Conservation (phyloP, 1,140 invertebrate species). For the Riptortus pedestris region DNA sequence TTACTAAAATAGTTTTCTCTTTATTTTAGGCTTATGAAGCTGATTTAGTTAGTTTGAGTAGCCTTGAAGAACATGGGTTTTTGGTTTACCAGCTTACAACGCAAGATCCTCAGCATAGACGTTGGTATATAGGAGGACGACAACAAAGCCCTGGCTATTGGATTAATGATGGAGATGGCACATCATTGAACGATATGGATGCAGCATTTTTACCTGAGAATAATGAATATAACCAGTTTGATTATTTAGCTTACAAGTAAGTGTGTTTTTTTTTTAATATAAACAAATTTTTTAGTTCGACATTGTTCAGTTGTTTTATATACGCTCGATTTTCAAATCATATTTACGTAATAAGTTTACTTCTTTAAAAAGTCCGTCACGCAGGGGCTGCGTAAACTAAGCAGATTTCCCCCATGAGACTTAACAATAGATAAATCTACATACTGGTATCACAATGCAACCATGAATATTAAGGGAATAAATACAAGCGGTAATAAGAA, state of each 20-base stretch:
- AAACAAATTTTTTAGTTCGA: background rate
- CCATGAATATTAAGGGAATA: too few relatives aligned
- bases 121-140: constrained; percentile 74
- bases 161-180: constrained; percentile 72
- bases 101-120: constrained; percentile 71
- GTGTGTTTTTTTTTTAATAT: constrained; percentile 26
- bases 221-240: constrained; percentile 38
- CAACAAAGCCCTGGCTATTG: constrained; percentile 64
- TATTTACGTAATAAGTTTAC: too few relatives aligned
- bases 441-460: too few relatives aligned
- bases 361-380: too few relatives aligned
- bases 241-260: constrained; percentile 50
- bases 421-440: too few relatives aligned
- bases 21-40: constrained; percentile 49
- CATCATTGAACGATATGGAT: constrained; percentile 63
- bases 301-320: background rate
- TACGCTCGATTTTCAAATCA: background rate
- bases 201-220: constrained; percentile 63
- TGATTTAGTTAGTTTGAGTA: constrained; percentile 68
- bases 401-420: too few relatives aligned
- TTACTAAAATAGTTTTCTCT: too few relatives aligned
- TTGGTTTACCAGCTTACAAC: constrained; percentile 63
- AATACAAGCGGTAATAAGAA: too few relatives aligned
- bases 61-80: constrained; percentile 76
- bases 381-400: too few relatives aligned